Evolutionary conservation across 2,797 vertebrate genomes (phyloP).

Genomic region (Anisognathus igniventris): DNA sequence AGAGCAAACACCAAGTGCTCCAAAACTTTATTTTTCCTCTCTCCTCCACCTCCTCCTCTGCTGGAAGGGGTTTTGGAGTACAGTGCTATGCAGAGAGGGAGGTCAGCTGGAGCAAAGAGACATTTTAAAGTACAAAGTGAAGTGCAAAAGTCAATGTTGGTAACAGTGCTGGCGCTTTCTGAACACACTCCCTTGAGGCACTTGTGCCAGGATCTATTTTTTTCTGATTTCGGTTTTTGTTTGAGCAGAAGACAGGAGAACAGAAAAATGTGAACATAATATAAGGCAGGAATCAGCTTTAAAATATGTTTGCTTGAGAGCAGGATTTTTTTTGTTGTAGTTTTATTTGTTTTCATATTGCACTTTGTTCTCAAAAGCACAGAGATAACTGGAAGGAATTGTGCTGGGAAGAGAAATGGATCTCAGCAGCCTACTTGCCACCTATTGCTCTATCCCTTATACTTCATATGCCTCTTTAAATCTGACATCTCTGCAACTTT

Average conservation of each 20-base stretch:
- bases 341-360: slow-evolving; percentile 29
- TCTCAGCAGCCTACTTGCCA: slow-evolving; percentile 50
- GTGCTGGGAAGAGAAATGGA: slow-evolving; percentile 38
- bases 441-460: slow-evolving; percentile 30
- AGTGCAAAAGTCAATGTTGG: neutral
- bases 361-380: neutral
- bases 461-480: slow-evolving; percentile 46
- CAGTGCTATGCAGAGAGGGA: neutral
- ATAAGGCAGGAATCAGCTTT: neutral
- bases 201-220: neutral
- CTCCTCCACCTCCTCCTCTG: neutral
- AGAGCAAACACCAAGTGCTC: neutral
- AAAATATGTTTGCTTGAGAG: slow-evolving; percentile 3
- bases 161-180: neutral
- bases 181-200: neutral
- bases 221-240: neutral
- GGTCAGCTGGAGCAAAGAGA: neutral
- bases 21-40: neutral
- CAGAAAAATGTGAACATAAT: neutral
- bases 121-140: neutral
- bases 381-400: neutral
- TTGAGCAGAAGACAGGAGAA: neutral
- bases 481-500: slow-evolving; percentile 33
- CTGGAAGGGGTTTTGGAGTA: neutral
- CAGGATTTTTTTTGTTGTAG: neutral